phyloP scores from a whole-genome alignment of 1,140 invertebrate genomes.

The Galendromus occidentalis region DNA sequence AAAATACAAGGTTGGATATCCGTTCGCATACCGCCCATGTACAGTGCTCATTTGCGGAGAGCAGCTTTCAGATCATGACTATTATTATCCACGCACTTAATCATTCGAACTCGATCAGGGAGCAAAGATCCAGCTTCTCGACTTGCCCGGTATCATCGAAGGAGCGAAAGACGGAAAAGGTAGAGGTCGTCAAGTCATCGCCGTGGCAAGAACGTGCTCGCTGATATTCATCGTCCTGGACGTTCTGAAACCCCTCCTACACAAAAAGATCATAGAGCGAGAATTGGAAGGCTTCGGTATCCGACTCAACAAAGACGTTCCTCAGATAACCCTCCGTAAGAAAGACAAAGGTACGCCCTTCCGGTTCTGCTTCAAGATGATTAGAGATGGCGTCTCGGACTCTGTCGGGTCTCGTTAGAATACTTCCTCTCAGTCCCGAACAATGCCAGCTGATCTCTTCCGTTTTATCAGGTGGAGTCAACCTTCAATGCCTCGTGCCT shows the following conservation, averaged over 20 bases:
- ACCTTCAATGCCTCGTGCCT: conserved; percentile 63
- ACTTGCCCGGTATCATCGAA: conserved; percentile 99
- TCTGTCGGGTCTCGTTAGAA: too few species aligned
- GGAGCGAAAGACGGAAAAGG: conserved; percentile 99
- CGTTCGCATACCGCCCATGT: too few species aligned
- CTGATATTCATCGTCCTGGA: conserved; percentile 96
- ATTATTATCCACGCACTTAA: too few species aligned
- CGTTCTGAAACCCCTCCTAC: conserved; percentile 85
- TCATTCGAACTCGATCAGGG: conserved; percentile 32
- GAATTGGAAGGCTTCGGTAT: conserved; percentile 98
- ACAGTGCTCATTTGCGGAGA: too few species aligned
- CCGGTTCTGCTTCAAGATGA: too few species aligned
- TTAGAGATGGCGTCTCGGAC: too few species aligned
- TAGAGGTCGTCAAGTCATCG: conserved; percentile 94
- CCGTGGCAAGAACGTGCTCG: conserved; percentile 92
- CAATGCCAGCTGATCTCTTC: too few species aligned
- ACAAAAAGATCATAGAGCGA: conserved; percentile 88
- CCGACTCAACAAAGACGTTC: conserved; percentile 84
- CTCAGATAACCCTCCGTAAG: conserved; percentile 83
- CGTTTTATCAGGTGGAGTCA: conserved; percentile 60
- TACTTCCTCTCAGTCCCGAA: too few species aligned
- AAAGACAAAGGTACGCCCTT: conserved; percentile 64
- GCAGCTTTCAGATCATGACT: too few species aligned
- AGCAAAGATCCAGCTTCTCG: conserved; percentile 90
- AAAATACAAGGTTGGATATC: conserved; percentile 68